These are phyloP conservation scores for Rhagoletis pomonella DNA, from an alignment of 1,140 invertebrate species.

Conservation along the genomic window DNA sequence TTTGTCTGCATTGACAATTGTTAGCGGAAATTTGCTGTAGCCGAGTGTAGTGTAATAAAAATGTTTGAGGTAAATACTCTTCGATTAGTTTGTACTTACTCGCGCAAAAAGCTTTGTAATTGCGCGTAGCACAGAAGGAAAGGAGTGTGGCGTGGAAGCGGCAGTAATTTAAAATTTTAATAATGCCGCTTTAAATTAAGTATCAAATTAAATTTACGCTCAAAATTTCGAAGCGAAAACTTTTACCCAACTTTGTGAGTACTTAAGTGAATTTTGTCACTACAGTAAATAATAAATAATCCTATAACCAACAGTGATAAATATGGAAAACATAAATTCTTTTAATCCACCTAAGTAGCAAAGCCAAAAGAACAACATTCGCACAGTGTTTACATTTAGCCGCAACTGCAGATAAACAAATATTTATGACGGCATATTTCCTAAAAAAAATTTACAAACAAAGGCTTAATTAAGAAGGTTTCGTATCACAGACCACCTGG, in stretches of 20 bases:
- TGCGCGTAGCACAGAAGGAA: neutral
- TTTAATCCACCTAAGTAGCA: neutral
- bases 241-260: neutral
- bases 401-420: neutral
- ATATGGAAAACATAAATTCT: neutral
- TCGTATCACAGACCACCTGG: too few relatives aligned
- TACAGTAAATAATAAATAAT: neutral
- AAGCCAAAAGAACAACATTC: neutral
- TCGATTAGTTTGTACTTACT: neutral
- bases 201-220: neutral
- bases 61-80: conserved; percentile 40
- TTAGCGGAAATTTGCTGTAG: neutral
- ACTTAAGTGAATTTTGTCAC: neutral
- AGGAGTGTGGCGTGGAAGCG: neutral
- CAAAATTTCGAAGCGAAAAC: neutral
- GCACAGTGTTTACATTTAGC: neutral
- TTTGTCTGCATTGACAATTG: neutral
- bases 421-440: neutral
- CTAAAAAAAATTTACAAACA: neutral
- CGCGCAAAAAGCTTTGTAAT: neutral
- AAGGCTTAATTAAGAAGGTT: neutral
- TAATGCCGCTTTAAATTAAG: neutral
- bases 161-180: neutral
- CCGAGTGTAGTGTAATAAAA: conserved; percentile 18
- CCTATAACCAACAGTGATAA: neutral